Evolutionary conservation across 23 tunicate species (phyloP).

Genomic region (Ciona savignyi): DNA sequence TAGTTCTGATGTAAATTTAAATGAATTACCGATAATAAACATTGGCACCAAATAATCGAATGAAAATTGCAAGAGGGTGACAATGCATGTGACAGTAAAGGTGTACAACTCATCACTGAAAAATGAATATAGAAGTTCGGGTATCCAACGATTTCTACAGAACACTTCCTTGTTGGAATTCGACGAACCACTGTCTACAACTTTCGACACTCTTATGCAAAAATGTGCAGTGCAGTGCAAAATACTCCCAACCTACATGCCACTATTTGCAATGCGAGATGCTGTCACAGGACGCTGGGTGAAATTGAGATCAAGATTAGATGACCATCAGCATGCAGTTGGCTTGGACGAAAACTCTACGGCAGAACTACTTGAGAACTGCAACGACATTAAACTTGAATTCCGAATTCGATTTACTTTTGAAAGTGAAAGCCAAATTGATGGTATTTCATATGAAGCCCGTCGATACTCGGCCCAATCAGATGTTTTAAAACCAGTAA

Average conservation of each 20-base stretch:
- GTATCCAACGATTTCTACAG: background rate
- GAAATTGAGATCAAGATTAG: background rate
- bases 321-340: background rate
- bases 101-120: background rate
- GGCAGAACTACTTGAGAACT: background rate
- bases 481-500: conserved; percentile 29
- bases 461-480: conserved; percentile 34
- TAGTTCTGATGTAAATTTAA: no score
- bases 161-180: background rate
- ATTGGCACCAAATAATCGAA: no score
- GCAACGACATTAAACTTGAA: conserved; percentile 22
- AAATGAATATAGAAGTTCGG: background rate
- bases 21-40: no score
- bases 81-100: background rate
- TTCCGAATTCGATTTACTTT: conserved; percentile 72
- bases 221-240: conserved; percentile 50
- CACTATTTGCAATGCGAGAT: conserved; percentile 42
- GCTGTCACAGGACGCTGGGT: conserved; percentile 2
- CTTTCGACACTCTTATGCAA: conserved; percentile 31
- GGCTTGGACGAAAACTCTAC: background rate
- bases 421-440: conserved; percentile 33
- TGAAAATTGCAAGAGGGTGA: no score
- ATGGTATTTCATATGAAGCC: conserved; percentile 16
- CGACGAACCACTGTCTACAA: background rate
- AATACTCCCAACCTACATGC: conserved; percentile 32